A percentile compares a stretch with the other conserved stretches of the same genome.
phyloP scores from a whole-genome alignment of 1,140 invertebrate genomes.

The Pantala flavescens region DNA sequence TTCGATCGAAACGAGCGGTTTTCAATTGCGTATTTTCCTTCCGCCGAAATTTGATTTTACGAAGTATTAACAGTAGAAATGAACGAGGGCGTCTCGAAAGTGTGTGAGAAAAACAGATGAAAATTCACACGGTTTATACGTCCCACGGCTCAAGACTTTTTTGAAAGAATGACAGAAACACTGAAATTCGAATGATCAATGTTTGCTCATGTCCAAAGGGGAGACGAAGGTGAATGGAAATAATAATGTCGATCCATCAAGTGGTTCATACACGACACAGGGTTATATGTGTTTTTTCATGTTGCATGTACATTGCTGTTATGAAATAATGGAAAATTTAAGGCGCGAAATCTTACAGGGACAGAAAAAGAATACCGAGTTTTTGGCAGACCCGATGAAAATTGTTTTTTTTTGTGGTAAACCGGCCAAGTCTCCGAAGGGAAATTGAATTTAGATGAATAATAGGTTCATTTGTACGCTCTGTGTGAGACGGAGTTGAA shows the following conservation, averaged over 20 bases:
- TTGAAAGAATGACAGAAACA: neutral
- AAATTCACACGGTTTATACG: neutral
- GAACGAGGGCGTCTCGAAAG: neutral
- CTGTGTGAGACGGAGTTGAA: neutral
- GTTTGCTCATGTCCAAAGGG: neutral
- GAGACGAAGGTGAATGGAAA: neutral
- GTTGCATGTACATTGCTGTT: slow-evolving; percentile 9
- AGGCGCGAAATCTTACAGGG: neutral
- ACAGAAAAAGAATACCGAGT: neutral
- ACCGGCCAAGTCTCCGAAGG: neutral
- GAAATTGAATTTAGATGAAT: slow-evolving; percentile 10
- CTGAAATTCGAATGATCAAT: neutral
- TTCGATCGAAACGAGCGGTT: no score
- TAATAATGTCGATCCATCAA: neutral
- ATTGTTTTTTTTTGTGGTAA: neutral
- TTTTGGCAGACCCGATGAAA: neutral
- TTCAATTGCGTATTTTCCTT: no score
- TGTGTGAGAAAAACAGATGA: neutral
- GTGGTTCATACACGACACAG: slow-evolving; percentile 9
- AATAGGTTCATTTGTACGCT: slow-evolving; percentile 6
- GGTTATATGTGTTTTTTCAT: slow-evolving; percentile 3
- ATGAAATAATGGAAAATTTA: neutral
- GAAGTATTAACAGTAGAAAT: neutral
- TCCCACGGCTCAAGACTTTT: neutral
- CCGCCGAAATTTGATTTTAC: neutral